A percentile compares a stretch with the other conserved stretches of the same genome.
Evolutionary conservation across 2,113 vertebrate species (phyloP).

Genomic region (Malurus cyaneus): DNA sequence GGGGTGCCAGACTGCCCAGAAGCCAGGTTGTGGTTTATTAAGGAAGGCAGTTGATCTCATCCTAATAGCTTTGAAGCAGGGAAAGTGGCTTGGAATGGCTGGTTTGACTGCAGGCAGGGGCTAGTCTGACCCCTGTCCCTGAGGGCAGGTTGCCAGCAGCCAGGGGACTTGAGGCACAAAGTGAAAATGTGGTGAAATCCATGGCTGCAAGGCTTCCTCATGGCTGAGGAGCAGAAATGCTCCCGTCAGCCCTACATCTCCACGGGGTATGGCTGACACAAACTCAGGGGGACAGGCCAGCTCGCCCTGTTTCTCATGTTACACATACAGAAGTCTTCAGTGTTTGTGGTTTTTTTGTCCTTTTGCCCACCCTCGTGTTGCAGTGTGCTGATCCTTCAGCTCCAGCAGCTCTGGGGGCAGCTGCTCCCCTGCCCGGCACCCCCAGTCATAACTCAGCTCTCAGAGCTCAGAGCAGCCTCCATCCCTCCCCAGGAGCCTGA

Average conservation of each 20-base stretch:
- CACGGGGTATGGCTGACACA: background rate
- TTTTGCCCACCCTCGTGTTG: background rate
- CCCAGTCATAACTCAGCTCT: background rate
- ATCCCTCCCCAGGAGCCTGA: background rate
- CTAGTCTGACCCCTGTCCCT: background rate
- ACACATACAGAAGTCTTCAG: background rate
- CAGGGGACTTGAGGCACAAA: background rate
- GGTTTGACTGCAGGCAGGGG: background rate
- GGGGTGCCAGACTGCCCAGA: slow-evolving; percentile 7
- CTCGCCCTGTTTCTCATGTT: background rate
- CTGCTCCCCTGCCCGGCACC: background rate
- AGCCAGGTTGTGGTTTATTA: background rate
- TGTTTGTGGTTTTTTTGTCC: background rate
- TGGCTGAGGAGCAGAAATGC: background rate
- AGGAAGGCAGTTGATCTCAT: background rate
- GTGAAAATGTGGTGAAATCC: background rate
- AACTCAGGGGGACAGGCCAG: background rate
- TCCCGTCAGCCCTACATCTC: background rate
- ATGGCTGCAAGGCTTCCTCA: background rate
- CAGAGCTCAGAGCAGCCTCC: background rate
- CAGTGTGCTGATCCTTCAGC: background rate
- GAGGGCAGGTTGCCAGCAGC: background rate
- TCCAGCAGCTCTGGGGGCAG: background rate
- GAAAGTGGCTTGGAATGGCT: background rate
- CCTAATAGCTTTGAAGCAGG: background rate